Evolutionary conservation across 2,888 invertebrate genomes (phyloP).

Genomic region (Dorcus parallelipipedus): DNA sequence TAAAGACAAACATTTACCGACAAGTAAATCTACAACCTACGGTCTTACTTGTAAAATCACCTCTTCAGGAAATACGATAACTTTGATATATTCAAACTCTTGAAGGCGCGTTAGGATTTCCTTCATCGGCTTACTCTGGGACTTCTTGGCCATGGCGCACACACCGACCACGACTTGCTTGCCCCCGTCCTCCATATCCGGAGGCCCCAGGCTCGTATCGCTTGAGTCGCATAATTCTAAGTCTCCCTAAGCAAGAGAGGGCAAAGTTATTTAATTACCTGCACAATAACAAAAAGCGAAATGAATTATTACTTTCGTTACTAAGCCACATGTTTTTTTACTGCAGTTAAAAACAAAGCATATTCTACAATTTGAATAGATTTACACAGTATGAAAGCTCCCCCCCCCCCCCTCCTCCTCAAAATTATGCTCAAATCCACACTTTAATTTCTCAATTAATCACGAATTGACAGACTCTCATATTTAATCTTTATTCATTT

Average conservation of each 20-base stretch:
- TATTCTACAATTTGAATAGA: background rate
- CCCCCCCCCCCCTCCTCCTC: too few species aligned
- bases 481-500: background rate
- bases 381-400: background rate
- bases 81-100: slow-evolving; percentile 94
- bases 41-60: slow-evolving; percentile 80
- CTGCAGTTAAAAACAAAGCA: background rate
- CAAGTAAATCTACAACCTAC: slow-evolving; percentile 20
- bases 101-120: slow-evolving; percentile 94
- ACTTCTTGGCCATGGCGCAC: slow-evolving; percentile 99
- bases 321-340: background rate
- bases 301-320: background rate
- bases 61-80: slow-evolving; percentile 93
- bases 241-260: slow-evolving; percentile 59
- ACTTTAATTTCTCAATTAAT: too few species aligned
- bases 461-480: background rate
- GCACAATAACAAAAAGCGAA: background rate
- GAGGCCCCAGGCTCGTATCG: slow-evolving; percentile 47
- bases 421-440: too few species aligned
- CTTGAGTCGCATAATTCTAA: slow-evolving; percentile 70
- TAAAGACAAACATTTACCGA: slow-evolving; percentile 14
- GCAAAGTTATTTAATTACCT: background rate
- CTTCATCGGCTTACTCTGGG: slow-evolving; percentile 98
- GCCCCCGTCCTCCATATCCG: slow-evolving; percentile 58
- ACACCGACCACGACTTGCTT: slow-evolving; percentile 96